Evolutionary conservation across 2,888 invertebrate species (phyloP).

Genomic region (Athripsodes cinereus): DNA sequence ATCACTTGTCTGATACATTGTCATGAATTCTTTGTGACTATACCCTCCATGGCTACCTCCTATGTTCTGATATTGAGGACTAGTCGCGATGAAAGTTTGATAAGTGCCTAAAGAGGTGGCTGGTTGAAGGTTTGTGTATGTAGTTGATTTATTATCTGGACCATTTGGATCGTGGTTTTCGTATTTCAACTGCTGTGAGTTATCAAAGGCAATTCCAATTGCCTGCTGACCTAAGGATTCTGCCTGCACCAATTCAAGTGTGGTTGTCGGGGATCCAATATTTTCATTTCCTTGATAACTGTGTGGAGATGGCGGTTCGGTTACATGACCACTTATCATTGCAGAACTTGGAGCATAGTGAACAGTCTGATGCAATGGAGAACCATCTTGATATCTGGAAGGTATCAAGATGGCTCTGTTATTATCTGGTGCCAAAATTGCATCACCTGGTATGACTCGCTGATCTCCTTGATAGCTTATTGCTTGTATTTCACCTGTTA

Average conservation of each 20-base stretch:
- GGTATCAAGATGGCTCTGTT: slow-evolving; percentile 22
- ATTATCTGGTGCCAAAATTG: slow-evolving; percentile 23
- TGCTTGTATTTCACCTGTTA: slow-evolving; percentile 24
- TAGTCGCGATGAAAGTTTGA: slow-evolving; percentile 32
- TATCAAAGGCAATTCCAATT: slow-evolving; percentile 38
- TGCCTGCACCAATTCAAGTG: slow-evolving; percentile 40
- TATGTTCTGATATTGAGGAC: slow-evolving; percentile 33
- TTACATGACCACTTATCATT: slow-evolving; percentile 34
- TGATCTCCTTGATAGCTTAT: slow-evolving; percentile 23
- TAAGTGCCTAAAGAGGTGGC: slow-evolving; percentile 45
- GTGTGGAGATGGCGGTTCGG: slow-evolving; percentile 32
- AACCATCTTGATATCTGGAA: slow-evolving; percentile 25
- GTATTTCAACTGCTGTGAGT: slow-evolving; percentile 40
- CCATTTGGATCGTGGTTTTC: slow-evolving; percentile 37
- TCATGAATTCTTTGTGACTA: slow-evolving; percentile 35
- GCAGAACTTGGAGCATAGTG: slow-evolving; percentile 32
- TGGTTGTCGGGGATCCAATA: slow-evolving; percentile 30
- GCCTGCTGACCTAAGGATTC: slow-evolving; percentile 38
- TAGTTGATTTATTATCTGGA: slow-evolving; percentile 35
- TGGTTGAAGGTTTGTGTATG: slow-evolving; percentile 60
- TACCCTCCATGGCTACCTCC: slow-evolving; percentile 29
- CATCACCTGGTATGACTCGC: slow-evolving; percentile 18
- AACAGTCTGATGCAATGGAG: slow-evolving; percentile 28
- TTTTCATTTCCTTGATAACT: slow-evolving; percentile 35
- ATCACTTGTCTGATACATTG: slow-evolving; percentile 38